These are phyloP conservation scores for Diuraphis noxia DNA, from an alignment of 1,140 invertebrate species.

Conservation along the genomic window DNA sequence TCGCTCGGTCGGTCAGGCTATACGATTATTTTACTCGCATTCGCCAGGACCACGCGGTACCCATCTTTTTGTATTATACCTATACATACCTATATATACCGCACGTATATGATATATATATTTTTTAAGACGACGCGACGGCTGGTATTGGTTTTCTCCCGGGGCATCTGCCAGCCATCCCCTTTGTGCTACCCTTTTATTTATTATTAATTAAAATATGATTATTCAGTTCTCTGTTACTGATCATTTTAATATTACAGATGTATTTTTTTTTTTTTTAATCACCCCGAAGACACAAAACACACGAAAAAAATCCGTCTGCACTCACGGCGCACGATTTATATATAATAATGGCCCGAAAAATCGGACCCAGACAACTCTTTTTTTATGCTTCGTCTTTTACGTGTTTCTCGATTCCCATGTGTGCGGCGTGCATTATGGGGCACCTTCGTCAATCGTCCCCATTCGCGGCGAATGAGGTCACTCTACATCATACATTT, in stretches of 20 bases:
- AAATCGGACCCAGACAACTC: conserved; percentile 41
- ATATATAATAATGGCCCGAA: conserved; percentile 28
- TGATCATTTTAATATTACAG: no score
- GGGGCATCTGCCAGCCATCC: conserved; percentile 23
- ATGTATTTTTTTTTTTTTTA: conserved; percentile 21
- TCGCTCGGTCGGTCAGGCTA: conserved; percentile 32
- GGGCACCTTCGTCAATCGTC: conserved; percentile 33
- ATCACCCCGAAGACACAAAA: conserved; percentile 41
- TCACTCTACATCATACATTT: background rate
- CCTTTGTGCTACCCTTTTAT: conserved; percentile 34
- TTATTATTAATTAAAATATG: no score
- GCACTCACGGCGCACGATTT: conserved; percentile 7
- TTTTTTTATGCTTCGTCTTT: conserved; percentile 12
- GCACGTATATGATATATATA: background rate
- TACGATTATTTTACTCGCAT: conserved; percentile 25
- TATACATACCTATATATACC: background rate
- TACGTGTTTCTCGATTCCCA: background rate
- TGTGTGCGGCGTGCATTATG: background rate
- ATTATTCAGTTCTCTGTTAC: no score
- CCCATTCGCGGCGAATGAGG: conserved; percentile 29
- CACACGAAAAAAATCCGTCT: conserved; percentile 43
- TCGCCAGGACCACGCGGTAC: background rate
- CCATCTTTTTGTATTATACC: background rate
- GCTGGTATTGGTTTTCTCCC: conserved; percentile 39
- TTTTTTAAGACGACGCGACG: conserved; percentile 32